A percentile compares a stretch with the other conserved stretches of the same genome.
Conservation (phyloP, 2,888 invertebrate genomes). For the Noctua fimbriata region DNA sequence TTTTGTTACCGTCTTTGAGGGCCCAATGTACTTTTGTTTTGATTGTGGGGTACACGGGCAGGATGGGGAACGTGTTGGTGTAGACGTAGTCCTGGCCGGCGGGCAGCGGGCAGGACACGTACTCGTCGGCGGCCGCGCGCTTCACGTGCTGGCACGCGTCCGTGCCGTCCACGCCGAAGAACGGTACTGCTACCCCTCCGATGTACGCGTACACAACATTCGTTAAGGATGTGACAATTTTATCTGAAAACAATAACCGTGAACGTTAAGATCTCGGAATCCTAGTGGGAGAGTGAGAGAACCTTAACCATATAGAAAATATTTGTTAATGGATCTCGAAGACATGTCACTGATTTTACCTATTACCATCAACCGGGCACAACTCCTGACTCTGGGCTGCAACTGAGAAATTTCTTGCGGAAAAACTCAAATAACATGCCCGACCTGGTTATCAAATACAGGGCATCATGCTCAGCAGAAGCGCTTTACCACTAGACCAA, state of each 20-base stretch:
- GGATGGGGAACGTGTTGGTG: conserved; percentile 89
- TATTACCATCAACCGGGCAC: background rate
- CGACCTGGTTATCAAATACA: background rate
- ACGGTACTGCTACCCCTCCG: conserved; percentile 92
- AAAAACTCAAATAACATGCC: background rate
- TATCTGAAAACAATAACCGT: conserved; percentile 77
- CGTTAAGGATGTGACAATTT: conserved; percentile 85
- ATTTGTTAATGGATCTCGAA: too few relatives aligned
- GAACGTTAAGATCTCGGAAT: conserved; percentile 4
- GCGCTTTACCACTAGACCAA: background rate
- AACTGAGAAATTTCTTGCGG: background rate
- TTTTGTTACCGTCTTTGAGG: conserved; percentile 83
- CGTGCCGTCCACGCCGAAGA: conserved; percentile 92
- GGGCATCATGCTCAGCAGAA: too few relatives aligned
- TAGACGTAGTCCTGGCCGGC: conserved; percentile 92
- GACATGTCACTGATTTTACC: too few relatives aligned
- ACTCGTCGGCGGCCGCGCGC: conserved; percentile 78
- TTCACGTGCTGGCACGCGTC: conserved; percentile 91
- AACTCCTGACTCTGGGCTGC: background rate
- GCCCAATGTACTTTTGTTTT: conserved; percentile 91
- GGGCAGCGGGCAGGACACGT: conserved; percentile 92
- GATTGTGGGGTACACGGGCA: conserved; percentile 85
- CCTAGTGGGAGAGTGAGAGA: background rate
- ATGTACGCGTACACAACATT: conserved; percentile 90
- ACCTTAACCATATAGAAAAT: background rate